phyloP scores from a whole-genome alignment of 2,113 vertebrate genomes.

The Cheilinus undulatus region DNA sequence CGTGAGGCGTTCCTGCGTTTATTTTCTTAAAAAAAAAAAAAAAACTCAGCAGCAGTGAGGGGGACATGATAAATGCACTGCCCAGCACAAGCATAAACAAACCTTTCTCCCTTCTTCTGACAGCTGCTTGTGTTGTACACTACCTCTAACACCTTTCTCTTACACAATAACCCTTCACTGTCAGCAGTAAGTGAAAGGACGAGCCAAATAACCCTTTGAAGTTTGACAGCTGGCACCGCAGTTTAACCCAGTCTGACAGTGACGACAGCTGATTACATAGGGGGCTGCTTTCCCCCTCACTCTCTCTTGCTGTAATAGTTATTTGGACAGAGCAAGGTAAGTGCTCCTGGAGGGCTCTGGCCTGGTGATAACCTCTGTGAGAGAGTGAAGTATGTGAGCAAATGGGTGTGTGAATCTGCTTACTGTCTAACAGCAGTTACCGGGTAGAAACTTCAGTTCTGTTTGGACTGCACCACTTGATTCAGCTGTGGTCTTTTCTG shows the following conservation, averaged over 20 bases:
- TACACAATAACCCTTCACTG: slow-evolving; percentile 32
- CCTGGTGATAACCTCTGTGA: slow-evolving; percentile 33
- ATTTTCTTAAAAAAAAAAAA: not conserved
- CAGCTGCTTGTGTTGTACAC: slow-evolving; percentile 33
- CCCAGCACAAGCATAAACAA: not conserved
- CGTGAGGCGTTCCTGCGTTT: not conserved
- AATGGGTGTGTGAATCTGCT: slow-evolving; percentile 1
- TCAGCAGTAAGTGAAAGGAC: slow-evolving; percentile 47
- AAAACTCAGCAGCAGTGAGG: not conserved
- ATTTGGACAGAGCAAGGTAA: slow-evolving; percentile 4
- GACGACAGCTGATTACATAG: slow-evolving; percentile 43
- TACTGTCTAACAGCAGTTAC: not conserved
- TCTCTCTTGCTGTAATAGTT: slow-evolving; percentile 4
- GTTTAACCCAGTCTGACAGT: slow-evolving; percentile 32
- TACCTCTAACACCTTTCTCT: slow-evolving; percentile 16
- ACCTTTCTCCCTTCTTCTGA: slow-evolving; percentile 12
- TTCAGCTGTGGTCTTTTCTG: not conserved
- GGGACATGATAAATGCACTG: not conserved
- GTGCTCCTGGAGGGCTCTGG: slow-evolving; percentile 15
- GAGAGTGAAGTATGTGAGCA: not conserved
- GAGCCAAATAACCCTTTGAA: slow-evolving; percentile 57
- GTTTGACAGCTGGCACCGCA: slow-evolving; percentile 24
- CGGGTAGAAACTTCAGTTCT: not conserved
- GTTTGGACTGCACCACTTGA: too few relatives aligned
- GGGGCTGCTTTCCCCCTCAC: not conserved